Percentiles rank a stretch among this genome's conserved stretches.
Conservation (phyloP, 1,140 invertebrate species). For the Lutraria rhynchaena region DNA sequence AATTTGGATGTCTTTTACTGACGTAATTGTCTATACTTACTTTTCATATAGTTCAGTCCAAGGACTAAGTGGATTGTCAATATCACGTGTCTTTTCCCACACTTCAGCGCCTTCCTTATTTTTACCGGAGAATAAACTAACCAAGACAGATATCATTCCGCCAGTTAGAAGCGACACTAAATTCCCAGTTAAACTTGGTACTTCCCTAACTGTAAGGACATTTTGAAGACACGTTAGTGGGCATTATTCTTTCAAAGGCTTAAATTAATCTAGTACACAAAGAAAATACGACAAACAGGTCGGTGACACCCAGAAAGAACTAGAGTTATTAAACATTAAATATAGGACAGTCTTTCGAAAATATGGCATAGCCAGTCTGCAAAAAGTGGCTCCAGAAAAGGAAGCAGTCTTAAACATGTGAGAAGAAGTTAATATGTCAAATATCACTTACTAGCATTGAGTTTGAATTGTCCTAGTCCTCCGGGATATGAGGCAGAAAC, state of each 20-base stretch:
- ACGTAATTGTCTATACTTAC: slow-evolving; percentile 71
- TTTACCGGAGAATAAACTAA: slow-evolving; percentile 73
- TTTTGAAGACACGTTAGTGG: too few species aligned
- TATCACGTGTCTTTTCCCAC: slow-evolving; percentile 83
- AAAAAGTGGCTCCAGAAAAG: too few species aligned
- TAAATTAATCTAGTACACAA: too few species aligned
- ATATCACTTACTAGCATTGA: slow-evolving; percentile 77
- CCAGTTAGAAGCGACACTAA: slow-evolving; percentile 79
- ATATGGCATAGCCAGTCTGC: too few species aligned
- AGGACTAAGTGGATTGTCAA: slow-evolving; percentile 82
- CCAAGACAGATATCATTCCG: slow-evolving; percentile 76
- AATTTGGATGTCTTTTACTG: too few species aligned
- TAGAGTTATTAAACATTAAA: too few species aligned
- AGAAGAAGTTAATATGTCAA: too few species aligned
- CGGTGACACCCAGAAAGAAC: too few species aligned
- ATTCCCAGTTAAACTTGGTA: slow-evolving; percentile 82
- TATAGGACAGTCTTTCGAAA: too few species aligned
- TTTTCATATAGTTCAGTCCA: slow-evolving; percentile 81
- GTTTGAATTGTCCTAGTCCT: slow-evolving; percentile 77
- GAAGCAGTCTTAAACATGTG: too few species aligned
- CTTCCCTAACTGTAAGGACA: slow-evolving; percentile 73
- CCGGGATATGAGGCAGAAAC: slow-evolving; percentile 76
- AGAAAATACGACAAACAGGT: too few species aligned
- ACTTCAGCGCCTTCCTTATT: slow-evolving; percentile 63
- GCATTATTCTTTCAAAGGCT: too few species aligned